Conservation (phyloP, 2,113 vertebrate genomes). For the Rattus rattus region DNA sequence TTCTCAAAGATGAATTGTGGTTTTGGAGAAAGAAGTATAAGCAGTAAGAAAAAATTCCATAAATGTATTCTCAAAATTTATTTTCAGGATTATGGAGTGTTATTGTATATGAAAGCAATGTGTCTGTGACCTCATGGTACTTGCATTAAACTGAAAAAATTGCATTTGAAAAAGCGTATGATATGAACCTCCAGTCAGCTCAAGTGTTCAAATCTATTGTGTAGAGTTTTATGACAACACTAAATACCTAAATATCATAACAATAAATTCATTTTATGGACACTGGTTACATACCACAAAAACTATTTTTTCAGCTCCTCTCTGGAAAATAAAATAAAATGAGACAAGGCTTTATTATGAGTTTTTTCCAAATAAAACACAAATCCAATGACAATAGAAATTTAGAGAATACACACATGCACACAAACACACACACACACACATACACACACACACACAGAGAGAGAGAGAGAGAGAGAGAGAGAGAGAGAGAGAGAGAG, state of each 20-base stretch:
- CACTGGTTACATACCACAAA: slow-evolving; percentile 62
- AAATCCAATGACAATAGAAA: not conserved
- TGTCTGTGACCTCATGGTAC: slow-evolving; percentile 63
- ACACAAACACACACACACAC: no score
- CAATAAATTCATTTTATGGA: slow-evolving; percentile 80
- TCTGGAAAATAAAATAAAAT: not conserved
- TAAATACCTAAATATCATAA: slow-evolving; percentile 83
- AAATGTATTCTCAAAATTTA: slow-evolving; percentile 70
- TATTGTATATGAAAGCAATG: slow-evolving; percentile 66
- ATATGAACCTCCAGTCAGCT: slow-evolving; percentile 68
- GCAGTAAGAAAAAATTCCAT: slow-evolving; percentile 60
- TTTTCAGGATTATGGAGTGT: slow-evolving; percentile 67
- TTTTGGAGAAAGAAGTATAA: slow-evolving; percentile 66
- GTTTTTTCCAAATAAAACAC: slow-evolving; percentile 51
- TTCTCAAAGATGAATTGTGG: slow-evolving; percentile 54
- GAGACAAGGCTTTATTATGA: slow-evolving; percentile 34
- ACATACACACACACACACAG: no score
- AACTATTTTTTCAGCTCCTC: slow-evolving; percentile 79
- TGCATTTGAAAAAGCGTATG: slow-evolving; percentile 70
- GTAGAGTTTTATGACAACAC: slow-evolving; percentile 77
- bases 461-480: no score
- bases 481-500: no score
- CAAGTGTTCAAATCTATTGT: slow-evolving; percentile 81
- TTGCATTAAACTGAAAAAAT: slow-evolving; percentile 70
- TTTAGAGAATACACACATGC: not conserved